These are phyloP conservation scores for Urocyon cinereoargenteus DNA, from an alignment of 2,797 vertebrate genomes.

Conservation along the genomic window DNA sequence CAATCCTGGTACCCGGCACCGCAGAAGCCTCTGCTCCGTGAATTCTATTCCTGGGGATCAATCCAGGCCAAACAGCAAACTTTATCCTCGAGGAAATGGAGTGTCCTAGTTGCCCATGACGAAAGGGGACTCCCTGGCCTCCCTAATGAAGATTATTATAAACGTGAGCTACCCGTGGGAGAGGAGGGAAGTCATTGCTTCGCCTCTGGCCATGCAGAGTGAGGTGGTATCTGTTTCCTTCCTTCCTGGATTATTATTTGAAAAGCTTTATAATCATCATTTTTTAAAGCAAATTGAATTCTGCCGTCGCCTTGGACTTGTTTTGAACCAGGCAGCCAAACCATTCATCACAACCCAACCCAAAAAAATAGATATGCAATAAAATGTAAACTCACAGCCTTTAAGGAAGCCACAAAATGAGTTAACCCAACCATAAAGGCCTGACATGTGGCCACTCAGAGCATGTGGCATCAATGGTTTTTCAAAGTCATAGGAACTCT, in stretches of 20 bases:
- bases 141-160: background rate
- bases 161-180: background rate
- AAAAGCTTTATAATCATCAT: constrained; percentile 70
- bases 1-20: fast-evolving
- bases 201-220: background rate
- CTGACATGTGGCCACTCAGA: constrained; percentile 60
- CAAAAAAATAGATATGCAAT: constrained; percentile 80
- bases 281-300: constrained; percentile 77
- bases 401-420: constrained; percentile 80
- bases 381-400: constrained; percentile 81
- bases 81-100: background rate
- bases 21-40: background rate
- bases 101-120: background rate
- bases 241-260: constrained; percentile 30
- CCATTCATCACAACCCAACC: constrained; percentile 78
- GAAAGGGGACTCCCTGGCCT: background rate
- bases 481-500: constrained; percentile 82
- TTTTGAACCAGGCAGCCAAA: constrained; percentile 70
- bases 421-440: constrained; percentile 81
- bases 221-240: background rate
- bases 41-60: background rate
- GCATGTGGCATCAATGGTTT: constrained; percentile 76
- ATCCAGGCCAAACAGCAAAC: background rate
- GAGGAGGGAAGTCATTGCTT: fast-evolving
- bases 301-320: constrained; percentile 72